phyloP scores from a whole-genome alignment of 30 jellyfish, hydroid and myxozoan species.

The Turritopsis dohrnii region DNA sequence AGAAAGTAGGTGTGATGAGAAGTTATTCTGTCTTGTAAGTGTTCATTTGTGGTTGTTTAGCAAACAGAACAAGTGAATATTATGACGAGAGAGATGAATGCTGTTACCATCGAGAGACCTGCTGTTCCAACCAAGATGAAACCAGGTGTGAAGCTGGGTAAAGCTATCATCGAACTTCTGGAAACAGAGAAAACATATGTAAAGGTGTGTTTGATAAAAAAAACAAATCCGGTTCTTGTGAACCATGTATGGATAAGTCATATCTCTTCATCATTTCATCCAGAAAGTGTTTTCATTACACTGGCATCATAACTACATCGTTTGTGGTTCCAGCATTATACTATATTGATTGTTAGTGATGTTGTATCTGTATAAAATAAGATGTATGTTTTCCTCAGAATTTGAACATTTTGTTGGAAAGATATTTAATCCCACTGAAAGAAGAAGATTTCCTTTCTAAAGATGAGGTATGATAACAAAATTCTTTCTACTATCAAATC shows the following conservation, averaged over 20 bases:
- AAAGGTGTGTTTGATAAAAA: conserved; percentile 57
- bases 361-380: too few relatives aligned
- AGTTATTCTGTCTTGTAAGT: background rate
- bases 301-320: too few relatives aligned
- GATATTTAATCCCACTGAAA: conserved; percentile 73
- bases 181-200: conserved; percentile 90
- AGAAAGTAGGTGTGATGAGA: background rate
- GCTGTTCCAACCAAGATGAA: conserved; percentile 37
- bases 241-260: too few relatives aligned
- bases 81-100: conserved; percentile 79
- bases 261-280: too few relatives aligned
- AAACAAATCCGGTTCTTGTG: too few relatives aligned
- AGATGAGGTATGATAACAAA: conserved; percentile 61
- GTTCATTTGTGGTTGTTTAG: conserved; percentile 30
- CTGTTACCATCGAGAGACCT: conserved; percentile 38
- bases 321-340: too few relatives aligned
- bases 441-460: conserved; percentile 82
- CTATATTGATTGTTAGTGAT: too few relatives aligned
- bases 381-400: conserved; percentile 32
- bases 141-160: conserved; percentile 74
- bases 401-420: conserved; percentile 65
- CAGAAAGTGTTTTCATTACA: too few relatives aligned
- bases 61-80: conserved; percentile 91
- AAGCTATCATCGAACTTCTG: conserved; percentile 72
- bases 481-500: background rate